Base-by-base conservation (phyloP, 2,113 vertebrate species). In the Toxotes chatareus region DNA sequence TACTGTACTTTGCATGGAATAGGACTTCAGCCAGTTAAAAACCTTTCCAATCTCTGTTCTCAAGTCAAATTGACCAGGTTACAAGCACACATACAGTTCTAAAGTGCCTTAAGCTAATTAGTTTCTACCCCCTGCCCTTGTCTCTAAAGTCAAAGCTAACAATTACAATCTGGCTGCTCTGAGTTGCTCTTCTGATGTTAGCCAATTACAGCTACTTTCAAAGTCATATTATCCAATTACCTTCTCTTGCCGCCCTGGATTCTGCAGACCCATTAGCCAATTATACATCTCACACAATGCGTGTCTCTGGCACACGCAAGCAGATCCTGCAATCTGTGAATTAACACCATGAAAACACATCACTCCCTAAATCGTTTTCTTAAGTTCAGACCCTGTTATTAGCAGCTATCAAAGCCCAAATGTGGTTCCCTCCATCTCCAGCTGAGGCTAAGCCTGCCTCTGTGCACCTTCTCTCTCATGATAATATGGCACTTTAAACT, bases 191-290 rank as follows among this genome's bases (percentile, higher is more conserved):
- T 76, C 59, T 76, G 76, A 88, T 87, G 74, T 51, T 77, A 73
- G 82, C 79, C 79, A 85, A 89, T 89, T 89, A 84, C 83, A 76
- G 53, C 59, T 73, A 74, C 47, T 86, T 89, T 81, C 82, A 83
- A 81, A 87, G 77, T 87, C 77, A 79, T 42, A 80, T 84, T 53
- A 76, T 83, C 82, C 82, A 87, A 79, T 88, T 85, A 86, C 46
- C 47, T 80, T 76, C 17, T 46, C 49, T 76, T 36, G 42, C 42
- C 60, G 49, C 51, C 69, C 59, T 73, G 38, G 61, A 80, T 81
- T 55, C 55, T 71, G 53, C 57, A 76, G 68, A 82, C n/a, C 64
- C 51, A 84, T 84, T 89, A 82, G 31, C 68, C 86, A 84, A 79
- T 85, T 85, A 86, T 68, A 84, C 7, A 65, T 68, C 32, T 73